Evolutionary conservation across 2,888 invertebrate species (phyloP).

Genomic region (Drosophila antonietae): DNA sequence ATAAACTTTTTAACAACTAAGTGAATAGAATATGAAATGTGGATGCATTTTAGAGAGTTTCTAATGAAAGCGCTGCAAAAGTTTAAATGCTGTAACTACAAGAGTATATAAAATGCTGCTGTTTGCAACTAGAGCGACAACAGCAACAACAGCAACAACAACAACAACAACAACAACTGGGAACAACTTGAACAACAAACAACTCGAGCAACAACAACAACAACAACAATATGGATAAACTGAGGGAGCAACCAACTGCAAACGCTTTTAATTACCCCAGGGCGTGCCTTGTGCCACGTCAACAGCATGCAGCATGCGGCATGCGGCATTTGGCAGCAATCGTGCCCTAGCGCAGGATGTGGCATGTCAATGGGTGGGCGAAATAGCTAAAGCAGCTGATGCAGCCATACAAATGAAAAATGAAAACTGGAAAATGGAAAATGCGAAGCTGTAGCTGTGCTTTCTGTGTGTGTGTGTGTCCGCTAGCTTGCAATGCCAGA

Average conservation of each 20-base stretch:
- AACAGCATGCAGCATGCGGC: slow-evolving; percentile 30
- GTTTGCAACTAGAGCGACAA: slow-evolving; percentile 7
- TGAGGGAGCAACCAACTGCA: slow-evolving; percentile 41
- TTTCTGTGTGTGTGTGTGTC: slow-evolving; percentile 9
- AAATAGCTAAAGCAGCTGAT: slow-evolving; percentile 13
- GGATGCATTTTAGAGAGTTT: not conserved
- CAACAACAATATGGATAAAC: slow-evolving; percentile 31
- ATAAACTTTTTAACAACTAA: slow-evolving; percentile 1
- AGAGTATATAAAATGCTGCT: slow-evolving; percentile 21
- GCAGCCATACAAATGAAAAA: slow-evolving; percentile 8
- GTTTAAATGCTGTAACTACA: not conserved
- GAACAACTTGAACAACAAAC: slow-evolving; percentile 31
- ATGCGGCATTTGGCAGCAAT: slow-evolving; percentile 22
- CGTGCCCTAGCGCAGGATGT: slow-evolving; percentile 9
- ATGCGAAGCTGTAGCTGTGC: slow-evolving; percentile 3
- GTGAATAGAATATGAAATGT: slow-evolving; percentile 4
- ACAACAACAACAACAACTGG: not conserved
- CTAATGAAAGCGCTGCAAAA: slow-evolving; percentile 1
- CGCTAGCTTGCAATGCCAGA: slow-evolving; percentile 62
- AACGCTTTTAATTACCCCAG: slow-evolving; percentile 71
- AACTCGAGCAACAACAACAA: slow-evolving; percentile 7
- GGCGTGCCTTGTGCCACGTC: slow-evolving; percentile 46
- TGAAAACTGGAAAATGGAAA: not conserved
- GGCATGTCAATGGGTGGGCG: slow-evolving; percentile 30
- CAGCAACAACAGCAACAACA: not conserved